phyloP scores from a whole-genome alignment of 2,797 vertebrate species.

The Steatocranus sp. region DNA sequence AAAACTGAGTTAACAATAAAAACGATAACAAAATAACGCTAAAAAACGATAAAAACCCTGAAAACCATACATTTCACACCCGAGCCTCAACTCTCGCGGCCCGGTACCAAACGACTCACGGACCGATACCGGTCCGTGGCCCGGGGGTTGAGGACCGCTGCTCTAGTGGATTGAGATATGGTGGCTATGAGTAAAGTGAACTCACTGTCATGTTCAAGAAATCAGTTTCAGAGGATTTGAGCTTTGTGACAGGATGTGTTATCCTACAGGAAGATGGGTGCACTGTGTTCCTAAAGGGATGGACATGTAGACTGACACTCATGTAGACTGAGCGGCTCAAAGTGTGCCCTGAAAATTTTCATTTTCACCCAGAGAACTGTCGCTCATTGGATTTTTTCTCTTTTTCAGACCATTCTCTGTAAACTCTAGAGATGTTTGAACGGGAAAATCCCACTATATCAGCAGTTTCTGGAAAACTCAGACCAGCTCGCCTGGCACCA shows the following conservation, averaged over 20 bases:
- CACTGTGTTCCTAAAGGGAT: not conserved
- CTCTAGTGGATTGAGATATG: slow-evolving; percentile 5
- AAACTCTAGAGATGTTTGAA: not conserved
- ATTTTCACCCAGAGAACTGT: not conserved
- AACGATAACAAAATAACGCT: too few species aligned
- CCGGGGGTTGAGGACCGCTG: too few species aligned
- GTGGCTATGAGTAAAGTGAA: not conserved
- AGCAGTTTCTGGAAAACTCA: not conserved
- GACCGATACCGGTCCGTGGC: too few species aligned
- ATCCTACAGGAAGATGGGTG: not conserved
- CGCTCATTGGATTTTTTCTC: not conserved
- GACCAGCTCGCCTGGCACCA: not conserved
- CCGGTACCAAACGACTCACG: too few species aligned
- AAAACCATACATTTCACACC: too few species aligned
- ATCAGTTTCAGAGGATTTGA: not conserved
- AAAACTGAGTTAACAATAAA: too few species aligned
- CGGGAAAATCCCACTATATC: not conserved
- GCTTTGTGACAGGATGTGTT: not conserved
- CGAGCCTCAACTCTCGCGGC: too few species aligned
- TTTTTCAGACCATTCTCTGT: not conserved
- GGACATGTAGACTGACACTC: not conserved
- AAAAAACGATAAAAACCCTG: too few species aligned
- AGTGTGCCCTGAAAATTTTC: not conserved
- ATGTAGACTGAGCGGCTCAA: not conserved
- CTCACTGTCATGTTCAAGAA: not conserved